A percentile compares a stretch with the other conserved stretches of the same genome.
Evolutionary conservation across 2,888 invertebrate genomes (phyloP).

Genomic region (Tipula helvola): DNA sequence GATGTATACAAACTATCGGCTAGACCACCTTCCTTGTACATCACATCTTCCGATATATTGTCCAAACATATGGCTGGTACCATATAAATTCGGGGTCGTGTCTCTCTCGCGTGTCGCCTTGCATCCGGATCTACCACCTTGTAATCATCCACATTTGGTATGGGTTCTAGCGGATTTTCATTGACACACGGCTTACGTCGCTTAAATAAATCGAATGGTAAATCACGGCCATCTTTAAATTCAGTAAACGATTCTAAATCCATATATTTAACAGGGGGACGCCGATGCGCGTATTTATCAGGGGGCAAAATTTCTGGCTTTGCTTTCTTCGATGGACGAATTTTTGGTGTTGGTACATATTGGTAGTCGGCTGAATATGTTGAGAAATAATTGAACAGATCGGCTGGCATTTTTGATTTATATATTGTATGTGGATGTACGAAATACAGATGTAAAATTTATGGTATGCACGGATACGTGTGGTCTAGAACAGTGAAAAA

Average conservation of each 20-base stretch:
- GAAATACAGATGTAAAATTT: background rate
- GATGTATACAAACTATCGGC: conserved; percentile 19
- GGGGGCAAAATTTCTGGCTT: background rate
- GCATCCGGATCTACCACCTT: conserved; percentile 16
- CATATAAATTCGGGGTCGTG: conserved; percentile 16
- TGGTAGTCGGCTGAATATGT: background rate
- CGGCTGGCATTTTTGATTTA: background rate
- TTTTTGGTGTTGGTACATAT: background rate
- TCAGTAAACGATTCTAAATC: conserved; percentile 17
- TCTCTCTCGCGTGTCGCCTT: conserved; percentile 16
- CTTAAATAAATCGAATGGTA: conserved; percentile 18
- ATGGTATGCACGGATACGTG: background rate
- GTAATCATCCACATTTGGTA: conserved; percentile 14
- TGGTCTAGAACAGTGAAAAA: background rate
- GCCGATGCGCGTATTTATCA: background rate
- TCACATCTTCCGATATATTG: conserved; percentile 16
- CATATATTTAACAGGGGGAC: conserved; percentile 15
- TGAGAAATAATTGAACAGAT: background rate
- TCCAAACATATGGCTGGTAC: conserved; percentile 19
- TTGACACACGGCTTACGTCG: conserved; percentile 15
- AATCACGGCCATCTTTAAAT: conserved; percentile 15
- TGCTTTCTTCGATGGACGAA: background rate
- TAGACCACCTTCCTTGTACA: conserved; percentile 14
- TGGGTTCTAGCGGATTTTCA: conserved; percentile 16
- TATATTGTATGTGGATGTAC: background rate